Evolutionary conservation across 2,888 invertebrate species (phyloP).

Genomic region (Pachycephus smyrnensis): DNA sequence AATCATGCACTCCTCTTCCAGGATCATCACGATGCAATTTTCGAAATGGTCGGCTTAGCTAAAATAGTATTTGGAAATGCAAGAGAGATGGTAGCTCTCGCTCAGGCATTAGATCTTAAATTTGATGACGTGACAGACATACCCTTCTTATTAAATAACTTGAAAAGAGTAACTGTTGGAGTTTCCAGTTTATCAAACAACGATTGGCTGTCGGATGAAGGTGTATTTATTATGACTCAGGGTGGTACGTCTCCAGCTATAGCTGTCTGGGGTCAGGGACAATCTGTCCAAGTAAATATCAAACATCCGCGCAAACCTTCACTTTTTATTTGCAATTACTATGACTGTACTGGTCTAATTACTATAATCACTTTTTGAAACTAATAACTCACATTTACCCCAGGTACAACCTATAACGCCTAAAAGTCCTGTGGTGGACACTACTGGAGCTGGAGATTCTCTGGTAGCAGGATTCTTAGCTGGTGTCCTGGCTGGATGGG

Average conservation of each 20-base stretch:
- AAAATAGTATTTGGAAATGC: slow-evolving; percentile 60
- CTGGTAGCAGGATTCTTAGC: slow-evolving; percentile 65
- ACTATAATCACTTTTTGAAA: neutral
- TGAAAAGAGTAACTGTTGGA: slow-evolving; percentile 53
- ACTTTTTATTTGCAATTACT: no score
- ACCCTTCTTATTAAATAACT: slow-evolving; percentile 56
- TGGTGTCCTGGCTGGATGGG: slow-evolving; percentile 53
- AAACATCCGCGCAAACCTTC: no score
- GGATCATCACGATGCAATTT: slow-evolving; percentile 55
- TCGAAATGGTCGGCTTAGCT: slow-evolving; percentile 58
- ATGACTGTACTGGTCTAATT: no score
- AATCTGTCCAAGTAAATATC: slow-evolving; percentile 48
- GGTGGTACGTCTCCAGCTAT: slow-evolving; percentile 57
- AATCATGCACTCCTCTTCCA: slow-evolving; percentile 23
- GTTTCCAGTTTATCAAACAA: slow-evolving; percentile 44
- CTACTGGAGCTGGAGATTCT: slow-evolving; percentile 66
- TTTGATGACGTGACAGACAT: slow-evolving; percentile 54
- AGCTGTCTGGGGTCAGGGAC: slow-evolving; percentile 57
- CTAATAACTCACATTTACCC: slow-evolving; percentile 7
- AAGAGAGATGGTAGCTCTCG: slow-evolving; percentile 56
- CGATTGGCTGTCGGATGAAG: slow-evolving; percentile 53
- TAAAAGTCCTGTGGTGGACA: slow-evolving; percentile 53
- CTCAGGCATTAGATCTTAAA: slow-evolving; percentile 50
- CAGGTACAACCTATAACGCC: slow-evolving; percentile 51
- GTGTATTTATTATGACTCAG: slow-evolving; percentile 59